Conservation (phyloP, 2,797 vertebrate genomes). For the Squalus acanthias region DNA sequence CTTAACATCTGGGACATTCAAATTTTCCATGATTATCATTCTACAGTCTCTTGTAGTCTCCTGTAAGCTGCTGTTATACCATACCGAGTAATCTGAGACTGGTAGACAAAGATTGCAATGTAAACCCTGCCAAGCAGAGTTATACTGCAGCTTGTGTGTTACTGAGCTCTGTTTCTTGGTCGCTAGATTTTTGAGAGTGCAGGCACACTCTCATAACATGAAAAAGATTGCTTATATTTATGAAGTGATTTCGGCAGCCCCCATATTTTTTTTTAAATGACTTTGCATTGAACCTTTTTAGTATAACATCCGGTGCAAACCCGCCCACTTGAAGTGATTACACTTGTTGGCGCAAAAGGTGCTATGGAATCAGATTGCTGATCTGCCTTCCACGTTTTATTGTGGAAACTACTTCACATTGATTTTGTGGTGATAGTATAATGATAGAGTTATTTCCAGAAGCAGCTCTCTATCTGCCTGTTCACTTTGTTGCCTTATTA, state of each 20-base stretch:
- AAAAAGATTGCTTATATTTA: background rate
- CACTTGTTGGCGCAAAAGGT: background rate
- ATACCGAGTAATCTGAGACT: background rate
- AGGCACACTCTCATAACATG: background rate
- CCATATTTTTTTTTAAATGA: background rate
- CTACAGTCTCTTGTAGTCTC: background rate
- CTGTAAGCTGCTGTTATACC: background rate
- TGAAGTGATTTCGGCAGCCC: background rate
- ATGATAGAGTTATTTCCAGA: background rate
- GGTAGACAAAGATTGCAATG: background rate
- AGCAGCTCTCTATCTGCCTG: background rate
- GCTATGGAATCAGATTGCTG: background rate
- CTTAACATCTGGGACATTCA: background rate
- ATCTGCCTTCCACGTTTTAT: background rate
- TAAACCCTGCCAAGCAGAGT: background rate
- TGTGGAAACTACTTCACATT: background rate
- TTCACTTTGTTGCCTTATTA: background rate
- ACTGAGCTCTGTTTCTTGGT: background rate
- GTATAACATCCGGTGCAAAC: background rate
- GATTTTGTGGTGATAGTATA: background rate
- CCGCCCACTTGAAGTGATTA: background rate
- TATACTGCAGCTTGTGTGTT: background rate
- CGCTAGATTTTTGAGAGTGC: background rate
- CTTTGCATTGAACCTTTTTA: background rate
- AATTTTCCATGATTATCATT: background rate